phyloP scores from a whole-genome alignment of 2,113 vertebrate species.

The Thermophis baileyi region DNA sequence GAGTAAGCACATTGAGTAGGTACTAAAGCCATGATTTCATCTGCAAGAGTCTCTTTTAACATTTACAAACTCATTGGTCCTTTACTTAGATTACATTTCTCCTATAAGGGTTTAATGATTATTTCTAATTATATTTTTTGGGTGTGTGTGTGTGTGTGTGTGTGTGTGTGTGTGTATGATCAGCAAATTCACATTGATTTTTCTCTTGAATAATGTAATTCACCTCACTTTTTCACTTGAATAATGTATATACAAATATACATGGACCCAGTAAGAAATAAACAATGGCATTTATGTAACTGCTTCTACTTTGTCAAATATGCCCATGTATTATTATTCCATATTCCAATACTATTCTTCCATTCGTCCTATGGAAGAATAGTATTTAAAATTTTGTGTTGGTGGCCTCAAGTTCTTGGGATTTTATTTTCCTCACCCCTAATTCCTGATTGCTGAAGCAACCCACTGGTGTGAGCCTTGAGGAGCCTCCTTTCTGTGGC shows the following conservation, averaged over 20 bases:
- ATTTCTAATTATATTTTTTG: not conserved
- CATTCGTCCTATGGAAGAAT: not conserved
- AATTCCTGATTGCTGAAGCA: not conserved
- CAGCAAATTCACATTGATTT: not conserved
- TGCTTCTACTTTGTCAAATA: not conserved
- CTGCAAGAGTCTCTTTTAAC: not conserved
- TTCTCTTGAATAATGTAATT: not conserved
- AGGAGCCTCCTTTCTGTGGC: constrained; percentile 25
- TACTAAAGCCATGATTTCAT: not conserved
- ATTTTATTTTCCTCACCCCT: not conserved
- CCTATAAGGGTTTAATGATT: not conserved
- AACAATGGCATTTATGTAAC: not conserved
- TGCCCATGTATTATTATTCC: not conserved
- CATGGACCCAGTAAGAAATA: not conserved
- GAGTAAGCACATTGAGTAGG: not conserved
- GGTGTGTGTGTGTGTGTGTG: too few species aligned
- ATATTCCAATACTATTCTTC: too few species aligned
- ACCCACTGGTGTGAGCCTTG: constrained; percentile 19
- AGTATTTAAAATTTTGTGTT: not conserved
- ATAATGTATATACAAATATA: not conserved
- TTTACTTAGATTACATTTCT: not conserved
- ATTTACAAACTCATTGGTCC: not conserved
- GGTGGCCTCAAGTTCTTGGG: not conserved
- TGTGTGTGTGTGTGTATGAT: not conserved
- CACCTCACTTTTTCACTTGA: not conserved